phyloP scores from a whole-genome alignment of 2,113 vertebrate species.

The Rhadina sibilatrix region DNA sequence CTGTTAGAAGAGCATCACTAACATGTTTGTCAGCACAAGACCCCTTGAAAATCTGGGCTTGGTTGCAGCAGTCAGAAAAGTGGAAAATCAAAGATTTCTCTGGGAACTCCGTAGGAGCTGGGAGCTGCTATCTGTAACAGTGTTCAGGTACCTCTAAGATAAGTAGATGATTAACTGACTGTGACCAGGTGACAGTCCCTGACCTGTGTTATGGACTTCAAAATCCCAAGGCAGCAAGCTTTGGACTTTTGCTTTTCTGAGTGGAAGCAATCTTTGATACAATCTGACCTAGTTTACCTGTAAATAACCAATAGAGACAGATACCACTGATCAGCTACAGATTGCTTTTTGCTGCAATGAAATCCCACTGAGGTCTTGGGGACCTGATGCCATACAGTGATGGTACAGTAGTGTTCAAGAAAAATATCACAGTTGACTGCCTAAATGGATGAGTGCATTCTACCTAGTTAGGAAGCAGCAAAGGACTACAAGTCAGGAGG shows the following conservation, averaged over 20 bases:
- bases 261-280: not conserved
- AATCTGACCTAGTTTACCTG: not conserved
- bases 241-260: not conserved
- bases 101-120: not conserved
- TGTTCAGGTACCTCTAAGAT: not conserved
- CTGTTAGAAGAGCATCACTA: not conserved
- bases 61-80: not conserved
- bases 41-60: slow-evolving; percentile 16
- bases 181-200: not conserved
- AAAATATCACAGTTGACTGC: not conserved
- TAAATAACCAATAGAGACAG: not conserved
- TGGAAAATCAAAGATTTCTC: not conserved
- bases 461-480: not conserved
- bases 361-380: not conserved
- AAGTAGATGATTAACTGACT: not conserved
- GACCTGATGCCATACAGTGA: not conserved
- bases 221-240: not conserved
- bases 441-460: not conserved
- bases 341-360: not conserved
- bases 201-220: not conserved
- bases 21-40: not conserved
- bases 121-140: not conserved
- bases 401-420: not conserved
- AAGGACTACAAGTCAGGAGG: not conserved
- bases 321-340: not conserved